These are phyloP conservation scores for Drosophila neotestacea DNA, from an alignment of 2,888 invertebrate genomes.

Conservation along the genomic window DNA sequence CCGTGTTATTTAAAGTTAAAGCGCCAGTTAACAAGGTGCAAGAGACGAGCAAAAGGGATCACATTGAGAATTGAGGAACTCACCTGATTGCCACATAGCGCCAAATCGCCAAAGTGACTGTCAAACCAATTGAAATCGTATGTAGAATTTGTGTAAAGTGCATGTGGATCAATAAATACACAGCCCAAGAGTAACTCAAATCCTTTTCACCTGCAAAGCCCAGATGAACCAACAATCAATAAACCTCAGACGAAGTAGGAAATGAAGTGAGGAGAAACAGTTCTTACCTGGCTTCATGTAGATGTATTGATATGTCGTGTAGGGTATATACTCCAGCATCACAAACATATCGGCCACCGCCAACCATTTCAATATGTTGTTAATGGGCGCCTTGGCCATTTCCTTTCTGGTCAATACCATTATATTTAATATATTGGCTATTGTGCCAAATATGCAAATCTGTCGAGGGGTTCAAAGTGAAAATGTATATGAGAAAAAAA, in stretches of 20 bases:
- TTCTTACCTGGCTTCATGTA: constrained; percentile 87
- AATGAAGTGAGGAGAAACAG: no score
- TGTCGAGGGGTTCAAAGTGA: constrained; percentile 63
- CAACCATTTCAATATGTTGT: constrained; percentile 92
- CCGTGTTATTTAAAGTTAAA: constrained; percentile 51
- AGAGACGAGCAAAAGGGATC: not conserved
- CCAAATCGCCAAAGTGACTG: constrained; percentile 96
- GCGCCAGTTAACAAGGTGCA: constrained; percentile 27
- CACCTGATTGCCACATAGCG: constrained; percentile 94
- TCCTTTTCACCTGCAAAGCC: constrained; percentile 91
- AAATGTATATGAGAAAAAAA: not conserved
- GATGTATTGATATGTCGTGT: constrained; percentile 89
- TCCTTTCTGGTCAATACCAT: constrained; percentile 93
- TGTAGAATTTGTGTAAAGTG: constrained; percentile 95
- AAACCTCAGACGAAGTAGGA: not conserved
- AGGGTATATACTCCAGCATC: constrained; percentile 94
- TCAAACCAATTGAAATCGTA: constrained; percentile 96
- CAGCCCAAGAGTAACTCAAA: constrained; percentile 93
- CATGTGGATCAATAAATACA: constrained; percentile 94
- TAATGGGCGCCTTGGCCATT: constrained; percentile 93
- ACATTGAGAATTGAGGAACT: constrained; percentile 78
- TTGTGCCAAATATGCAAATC: constrained; percentile 94
- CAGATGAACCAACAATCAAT: not conserved
- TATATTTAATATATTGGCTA: constrained; percentile 94
- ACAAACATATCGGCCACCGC: constrained; percentile 96